Base-by-base conservation (phyloP, 2,797 vertebrate genomes). In the Margarornis squamiger region DNA sequence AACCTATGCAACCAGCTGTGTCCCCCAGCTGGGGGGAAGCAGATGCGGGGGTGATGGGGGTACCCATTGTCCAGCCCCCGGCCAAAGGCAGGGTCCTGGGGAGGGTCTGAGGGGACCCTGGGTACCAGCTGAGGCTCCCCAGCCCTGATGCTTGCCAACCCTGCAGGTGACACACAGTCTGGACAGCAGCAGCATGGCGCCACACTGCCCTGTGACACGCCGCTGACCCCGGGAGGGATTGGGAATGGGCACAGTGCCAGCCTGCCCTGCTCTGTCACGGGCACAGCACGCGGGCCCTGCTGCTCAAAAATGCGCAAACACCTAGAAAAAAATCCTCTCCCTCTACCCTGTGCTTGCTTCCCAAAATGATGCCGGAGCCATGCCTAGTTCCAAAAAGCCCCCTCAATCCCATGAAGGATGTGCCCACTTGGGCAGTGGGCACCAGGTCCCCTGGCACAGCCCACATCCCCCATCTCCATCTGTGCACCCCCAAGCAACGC, bases 1-100 rank as follows among this genome's bases (percentile, higher is more conserved):
- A 76, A 43, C 8, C 20, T 63, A 3, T 0, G 0, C 0, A 2
- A 34, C 10, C 4, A 5, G 17, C 63, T 5, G 2, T 68, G 38
- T 6, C 6, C 41, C 23, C 7, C 3, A 24, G 23, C 19, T 0
- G 0, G 22, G 10, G 34, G 5, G 3, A 76, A 29, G 34, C 1
- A 2, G 74, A 32, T 45, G 45, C n/a, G 61, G 48, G 19, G 22
- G 30, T 30, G 59, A 92, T 46, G 71, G 49, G 66, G 59, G 36
- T 68, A 48, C 14, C 34, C 26, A 4, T 1, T 4, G 27, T 32
- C 17, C n/a, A 73, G 54, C 16, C 14, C 6, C 13, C 5, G 6
- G 30, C 9, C 23, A 46, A 65, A 29, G 38, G 13, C 45, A 58
- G n/a, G 34, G 34, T 23, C 1, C 4, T 72, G 23, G 16, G 21